These are phyloP conservation scores for Mercenaria mercenaria DNA, from an alignment of 1,140 invertebrate genomes.

Conservation along the genomic window DNA sequence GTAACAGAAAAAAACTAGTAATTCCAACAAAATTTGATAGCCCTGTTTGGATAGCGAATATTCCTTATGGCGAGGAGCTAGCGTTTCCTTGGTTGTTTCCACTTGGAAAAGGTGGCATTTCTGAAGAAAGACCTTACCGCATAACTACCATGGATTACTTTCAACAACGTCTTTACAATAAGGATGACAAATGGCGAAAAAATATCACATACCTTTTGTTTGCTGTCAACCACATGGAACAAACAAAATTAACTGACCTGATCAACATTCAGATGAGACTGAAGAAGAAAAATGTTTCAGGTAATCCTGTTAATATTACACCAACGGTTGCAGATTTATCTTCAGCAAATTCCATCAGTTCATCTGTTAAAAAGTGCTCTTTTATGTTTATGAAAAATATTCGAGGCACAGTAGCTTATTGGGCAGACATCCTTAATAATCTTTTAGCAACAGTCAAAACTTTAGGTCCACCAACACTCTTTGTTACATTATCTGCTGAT, in stretches of 20 bases:
- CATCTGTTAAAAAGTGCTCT: too few relatives aligned
- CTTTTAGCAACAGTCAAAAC: neutral
- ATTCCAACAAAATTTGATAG: neutral
- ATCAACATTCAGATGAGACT: neutral
- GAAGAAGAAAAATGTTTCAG: neutral
- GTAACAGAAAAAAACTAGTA: neutral
- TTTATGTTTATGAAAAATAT: neutral
- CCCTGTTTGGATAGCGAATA: neutral
- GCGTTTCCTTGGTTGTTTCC: neutral
- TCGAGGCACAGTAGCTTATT: slow-evolving; percentile 6
- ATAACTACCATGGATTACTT: neutral
- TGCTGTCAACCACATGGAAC: neutral
- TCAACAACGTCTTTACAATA: neutral
- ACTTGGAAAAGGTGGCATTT: neutral
- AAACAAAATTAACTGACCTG: neutral
- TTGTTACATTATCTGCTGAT: neutral
- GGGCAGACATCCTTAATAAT: neutral
- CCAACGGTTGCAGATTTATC: neutral
- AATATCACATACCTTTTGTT: neutral
- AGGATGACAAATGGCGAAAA: neutral
- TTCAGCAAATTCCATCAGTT: too few relatives aligned
- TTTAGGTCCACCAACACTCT: slow-evolving; percentile 14
- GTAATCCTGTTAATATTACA: neutral
- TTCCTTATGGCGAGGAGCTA: neutral
- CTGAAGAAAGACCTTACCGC: too few relatives aligned